phyloP scores from a whole-genome alignment of 2,113 vertebrate genomes.

The Glaucomys volans region DNA sequence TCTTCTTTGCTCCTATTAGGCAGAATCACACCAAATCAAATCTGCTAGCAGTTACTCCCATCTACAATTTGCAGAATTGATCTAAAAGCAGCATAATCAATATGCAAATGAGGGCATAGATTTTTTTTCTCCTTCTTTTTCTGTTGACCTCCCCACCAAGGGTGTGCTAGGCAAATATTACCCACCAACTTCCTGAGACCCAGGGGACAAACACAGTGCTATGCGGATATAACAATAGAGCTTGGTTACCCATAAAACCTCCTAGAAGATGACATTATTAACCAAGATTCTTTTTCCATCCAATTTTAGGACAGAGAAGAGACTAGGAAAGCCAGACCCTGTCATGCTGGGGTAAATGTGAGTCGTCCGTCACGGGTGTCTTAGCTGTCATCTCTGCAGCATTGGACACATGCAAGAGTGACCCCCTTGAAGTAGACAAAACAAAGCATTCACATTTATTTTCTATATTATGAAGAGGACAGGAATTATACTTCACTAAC shows the following conservation, averaged over 20 bases:
- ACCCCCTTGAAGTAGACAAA: background rate
- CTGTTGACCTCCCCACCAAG: background rate
- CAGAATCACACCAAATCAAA: conserved; percentile 16
- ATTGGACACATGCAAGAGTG: background rate
- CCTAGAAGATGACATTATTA: background rate
- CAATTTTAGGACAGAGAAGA: background rate
- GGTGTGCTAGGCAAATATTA: background rate
- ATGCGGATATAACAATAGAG: background rate
- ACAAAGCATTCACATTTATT: background rate
- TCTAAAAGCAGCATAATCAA: background rate
- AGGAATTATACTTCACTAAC: background rate
- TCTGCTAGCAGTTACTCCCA: background rate
- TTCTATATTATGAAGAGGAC: background rate
- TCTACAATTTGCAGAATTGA: background rate
- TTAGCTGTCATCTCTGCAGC: background rate
- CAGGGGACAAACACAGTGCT: background rate
- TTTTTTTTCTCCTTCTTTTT: background rate
- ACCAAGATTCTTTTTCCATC: background rate
- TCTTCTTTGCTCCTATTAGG: background rate
- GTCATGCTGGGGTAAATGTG: background rate
- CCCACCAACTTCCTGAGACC: background rate
- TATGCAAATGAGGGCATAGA: background rate
- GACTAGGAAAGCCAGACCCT: background rate
- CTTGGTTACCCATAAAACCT: background rate
- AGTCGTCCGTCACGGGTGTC: background rate